Base-by-base conservation (phyloP, 2,888 invertebrate species). In the Tetranychus truncatus region DNA sequence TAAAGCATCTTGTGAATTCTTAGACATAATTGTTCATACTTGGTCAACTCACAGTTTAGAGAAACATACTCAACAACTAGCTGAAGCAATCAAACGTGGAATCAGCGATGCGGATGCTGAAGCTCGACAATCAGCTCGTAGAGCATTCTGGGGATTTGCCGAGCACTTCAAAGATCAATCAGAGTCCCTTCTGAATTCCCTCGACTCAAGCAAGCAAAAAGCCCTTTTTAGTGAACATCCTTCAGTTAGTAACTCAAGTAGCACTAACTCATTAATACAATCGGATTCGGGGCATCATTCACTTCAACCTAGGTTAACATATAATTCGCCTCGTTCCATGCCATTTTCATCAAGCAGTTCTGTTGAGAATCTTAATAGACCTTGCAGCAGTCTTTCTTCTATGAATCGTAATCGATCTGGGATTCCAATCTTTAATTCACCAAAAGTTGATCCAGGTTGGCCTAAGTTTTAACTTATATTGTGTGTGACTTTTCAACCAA, bases 21-120 rank as follows among this genome's bases (percentile, higher is more conserved):
- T 97, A 74, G 89, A 90, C 77, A 85, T 90, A 78, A 84, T 96
- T 76, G 85, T 96, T 76, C 89, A 90, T 80, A 88, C 88, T 66
- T 99, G 97, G 97, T 88, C 90, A n/a, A 87, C 89, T 0, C 87
- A 88, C 79, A 85, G 88, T 0, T 83, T 97, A 75, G 95, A 95
- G 82, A 89, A 88, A 81, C 91, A 94, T 82, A 87, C 90, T 71
- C 83, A 86, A 0, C 84, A 87, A 1, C 83, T 99, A 4, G 88
- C 90, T 78, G 95, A 95, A 79, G 89, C 91, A 1, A 88, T 97
- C 75, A 84, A 84, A 78, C 81, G 82, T 78, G 95, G 95, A 0
- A 89, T 96, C 77, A 87, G 89, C 1, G 97, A 99, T 85, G 95
- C 97, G 0, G 97, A 99, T 83, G 88, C 90, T 45, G 91, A 91